A percentile compares a stretch with the other conserved stretches of the same genome.
Conservation (phyloP, 2,113 vertebrate species). For the Malurus elegans region DNA sequence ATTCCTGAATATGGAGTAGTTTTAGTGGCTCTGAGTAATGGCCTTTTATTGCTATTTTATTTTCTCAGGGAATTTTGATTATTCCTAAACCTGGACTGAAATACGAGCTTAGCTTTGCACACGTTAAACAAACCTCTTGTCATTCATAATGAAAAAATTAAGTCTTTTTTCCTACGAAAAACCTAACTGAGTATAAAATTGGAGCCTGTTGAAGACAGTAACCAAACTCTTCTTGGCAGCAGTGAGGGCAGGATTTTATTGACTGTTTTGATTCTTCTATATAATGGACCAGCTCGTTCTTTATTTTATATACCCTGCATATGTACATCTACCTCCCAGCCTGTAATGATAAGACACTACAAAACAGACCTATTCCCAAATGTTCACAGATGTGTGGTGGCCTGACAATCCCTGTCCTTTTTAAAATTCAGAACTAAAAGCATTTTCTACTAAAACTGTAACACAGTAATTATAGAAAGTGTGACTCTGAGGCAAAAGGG, state of each 20-base stretch:
- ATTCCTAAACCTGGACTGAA: background rate
- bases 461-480: background rate
- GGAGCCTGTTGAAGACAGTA: background rate
- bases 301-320: too few relatives aligned
- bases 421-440: background rate
- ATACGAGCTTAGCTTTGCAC: background rate
- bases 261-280: background rate
- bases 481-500: background rate
- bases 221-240: background rate
- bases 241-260: background rate
- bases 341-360: too few relatives aligned
- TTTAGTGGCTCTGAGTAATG: background rate
- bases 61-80: background rate
- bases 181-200: background rate
- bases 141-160: background rate
- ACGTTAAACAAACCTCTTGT: background rate
- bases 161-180: background rate
- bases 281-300: rapidly evolving
- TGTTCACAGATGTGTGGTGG: background rate
- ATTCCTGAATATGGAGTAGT: background rate
- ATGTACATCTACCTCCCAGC: too few relatives aligned
- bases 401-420: background rate
- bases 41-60: background rate
- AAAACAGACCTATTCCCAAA: background rate
- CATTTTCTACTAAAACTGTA: background rate